Conservation (phyloP, 1,140 invertebrate species). For the Cherax quadricarinatus region DNA sequence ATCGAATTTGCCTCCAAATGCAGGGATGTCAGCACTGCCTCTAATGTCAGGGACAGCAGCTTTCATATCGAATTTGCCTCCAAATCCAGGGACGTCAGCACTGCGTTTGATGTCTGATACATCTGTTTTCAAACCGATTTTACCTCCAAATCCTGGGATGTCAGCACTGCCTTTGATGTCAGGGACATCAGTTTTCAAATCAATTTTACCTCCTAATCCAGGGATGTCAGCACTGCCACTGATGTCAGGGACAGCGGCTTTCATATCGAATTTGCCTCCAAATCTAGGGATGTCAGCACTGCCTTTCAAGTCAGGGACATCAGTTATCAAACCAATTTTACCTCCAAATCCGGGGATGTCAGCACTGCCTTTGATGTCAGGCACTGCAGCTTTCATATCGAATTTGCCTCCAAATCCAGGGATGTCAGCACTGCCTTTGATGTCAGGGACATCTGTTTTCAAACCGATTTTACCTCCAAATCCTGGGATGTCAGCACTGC, state of each 20-base stretch:
- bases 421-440: background rate
- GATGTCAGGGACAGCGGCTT: background rate
- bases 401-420: constrained; percentile 26
- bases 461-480: background rate
- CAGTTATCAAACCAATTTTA: background rate
- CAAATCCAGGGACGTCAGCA: background rate
- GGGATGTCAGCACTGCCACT: background rate
- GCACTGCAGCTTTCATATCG: background rate
- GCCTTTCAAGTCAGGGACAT: background rate
- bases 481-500: background rate
- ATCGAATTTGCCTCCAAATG: background rate
- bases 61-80: background rate
- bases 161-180: constrained; percentile 10
- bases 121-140: background rate
- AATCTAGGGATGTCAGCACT: constrained; percentile 1
- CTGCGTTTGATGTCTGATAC: background rate
- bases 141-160: constrained; percentile 9
- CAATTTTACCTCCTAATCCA: constrained; percentile 26
- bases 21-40: background rate
- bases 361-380: background rate
- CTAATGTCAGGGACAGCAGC: background rate
- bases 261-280: constrained; percentile 14
- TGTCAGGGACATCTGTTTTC: background rate
- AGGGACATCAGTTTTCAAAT: background rate
- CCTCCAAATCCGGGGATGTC: constrained; percentile 17